Evolutionary conservation across 92 coral and sea anemone genomes (phyloP), one percentile per base, ranked within the genome.

Genomic region (Pocillopora meandrina): DNA sequence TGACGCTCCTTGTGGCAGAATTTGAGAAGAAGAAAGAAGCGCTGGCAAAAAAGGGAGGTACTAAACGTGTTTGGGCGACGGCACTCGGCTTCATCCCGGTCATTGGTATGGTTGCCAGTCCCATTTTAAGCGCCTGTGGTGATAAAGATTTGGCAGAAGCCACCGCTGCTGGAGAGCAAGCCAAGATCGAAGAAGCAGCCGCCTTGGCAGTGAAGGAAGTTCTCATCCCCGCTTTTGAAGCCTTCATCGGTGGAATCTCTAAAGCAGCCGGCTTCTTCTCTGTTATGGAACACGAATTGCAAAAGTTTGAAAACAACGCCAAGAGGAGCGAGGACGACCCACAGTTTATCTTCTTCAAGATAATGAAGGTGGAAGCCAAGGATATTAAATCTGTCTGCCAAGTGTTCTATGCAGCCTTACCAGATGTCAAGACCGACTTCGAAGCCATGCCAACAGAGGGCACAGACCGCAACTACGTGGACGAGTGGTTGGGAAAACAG

Each of bases 381-480:
- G 85, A 89, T 9, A 86, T 92, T 52, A 85, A 78, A 52, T 20
- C 74, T 56, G 64, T 82, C 61, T 92, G 90, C 87, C 89, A 84
- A 68, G 66, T 17, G 23, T 92, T 89, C 71, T 26, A 71, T n/a
- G 90, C 93, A 36, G 78, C 64, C 11, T 81, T 92, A 26, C 91
- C 92, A n/a, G 88, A 78, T 0, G 92, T 92, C 60, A 55, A 74
- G 76, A 77, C 95, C 76, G 90, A 88, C 71, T 85, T 91, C 31
- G 23, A 61, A 58, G 86, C 70, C 78, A 91, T 91, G 33, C 92
- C 95, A 3, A 78, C 76, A 16, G 90, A 85, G 59, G 90, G 86
- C 16, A 80, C 90, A 68, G 92, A 89, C 74, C 87, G 86, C 62
- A 82, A 89, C 86, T 92, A 92, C 87, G 86, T 92, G 74, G 91